Base-by-base conservation (phyloP, 2,888 invertebrate species). In the Sesia bembeciformis region DNA sequence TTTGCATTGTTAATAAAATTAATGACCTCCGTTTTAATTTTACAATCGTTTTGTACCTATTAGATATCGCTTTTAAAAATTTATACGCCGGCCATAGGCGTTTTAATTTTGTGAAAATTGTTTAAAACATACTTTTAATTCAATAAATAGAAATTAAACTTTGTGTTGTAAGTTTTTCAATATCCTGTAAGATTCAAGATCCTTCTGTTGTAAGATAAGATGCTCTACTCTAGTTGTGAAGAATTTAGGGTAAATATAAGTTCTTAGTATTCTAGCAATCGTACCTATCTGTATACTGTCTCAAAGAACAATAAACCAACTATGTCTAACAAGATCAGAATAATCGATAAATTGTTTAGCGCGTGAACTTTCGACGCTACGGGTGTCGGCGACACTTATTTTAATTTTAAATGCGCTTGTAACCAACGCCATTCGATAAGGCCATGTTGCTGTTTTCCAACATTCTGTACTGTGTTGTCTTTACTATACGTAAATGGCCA, bases 381-480 rank as follows among this genome's bases (percentile, higher is more conserved):
- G 62, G 73, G 73, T 77, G 81, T 74, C 72, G 74, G 64, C 68
- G 76, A 76, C 78, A 75, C 81, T 83, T 81, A 86, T 86, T 86
- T 80, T 84, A 86, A 84, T 81, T 86, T 85, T 71, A 86, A 85
- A 86, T 85, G 79, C 64, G 78, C 66, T 73, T 76, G 77, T 77
- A 77, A 74, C 65, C 70, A 62, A 70, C 58, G 55, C 62, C 60
- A 56, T 56, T 62, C 62, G 65, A 65, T 64, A 66, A 63, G 57
- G 54, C 56, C 52, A 50, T 56, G 59, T 59, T 46, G 66, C 67
- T 66, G 60, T 63, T 67, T 58, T 60, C 55, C 58, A 58, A 50
- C 46, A 4, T 46, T 46, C 46, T 50, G 23, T 50, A 4, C 39
- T 50, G 23, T 50, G 50, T 50, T 39, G 38, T 3, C 50, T 50